phyloP scores from a whole-genome alignment of 2,797 vertebrate genomes.

The Coregonus ussuriensis region DNA sequence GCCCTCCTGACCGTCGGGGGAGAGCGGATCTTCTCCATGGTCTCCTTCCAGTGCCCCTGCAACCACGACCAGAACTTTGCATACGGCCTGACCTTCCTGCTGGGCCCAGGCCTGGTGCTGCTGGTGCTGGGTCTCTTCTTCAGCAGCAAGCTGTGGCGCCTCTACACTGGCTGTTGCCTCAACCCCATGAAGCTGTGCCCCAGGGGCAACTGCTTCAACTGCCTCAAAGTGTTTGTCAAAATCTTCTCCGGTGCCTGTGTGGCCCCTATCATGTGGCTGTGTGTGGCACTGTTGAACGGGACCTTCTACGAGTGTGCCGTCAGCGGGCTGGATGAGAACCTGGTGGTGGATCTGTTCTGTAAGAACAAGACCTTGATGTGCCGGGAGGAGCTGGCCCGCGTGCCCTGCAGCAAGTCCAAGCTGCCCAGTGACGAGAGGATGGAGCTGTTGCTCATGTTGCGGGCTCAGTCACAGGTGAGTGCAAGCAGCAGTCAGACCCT shows the following conservation, averaged over 20 bases:
- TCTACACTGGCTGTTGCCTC: slow-evolving; percentile 90
- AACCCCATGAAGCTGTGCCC: slow-evolving; percentile 85
- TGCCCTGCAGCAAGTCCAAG: slow-evolving; percentile 81
- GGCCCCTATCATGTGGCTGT: slow-evolving; percentile 91
- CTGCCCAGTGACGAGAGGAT: slow-evolving; percentile 72
- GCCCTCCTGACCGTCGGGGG: slow-evolving; percentile 88
- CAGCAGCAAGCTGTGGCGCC: slow-evolving; percentile 82
- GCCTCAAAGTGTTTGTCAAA: slow-evolving; percentile 69
- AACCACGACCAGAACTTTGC: slow-evolving; percentile 80
- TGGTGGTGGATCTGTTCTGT: slow-evolving; percentile 79
- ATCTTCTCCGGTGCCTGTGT: slow-evolving; percentile 81
- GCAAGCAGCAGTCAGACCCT: background rate
- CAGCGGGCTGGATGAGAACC: slow-evolving; percentile 80
- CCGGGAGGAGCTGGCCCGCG: slow-evolving; percentile 76
- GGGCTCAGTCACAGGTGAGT: slow-evolving; percentile 92
- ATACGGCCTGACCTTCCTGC: slow-evolving; percentile 86
- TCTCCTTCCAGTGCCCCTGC: slow-evolving; percentile 93
- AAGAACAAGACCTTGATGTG: slow-evolving; percentile 79
- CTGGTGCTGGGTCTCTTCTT: slow-evolving; percentile 84
- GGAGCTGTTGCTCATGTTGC: slow-evolving; percentile 84
- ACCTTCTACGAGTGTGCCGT: slow-evolving; percentile 92
- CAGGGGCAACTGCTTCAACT: slow-evolving; percentile 70
- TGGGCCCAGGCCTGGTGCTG: slow-evolving; percentile 86
- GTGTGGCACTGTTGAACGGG: slow-evolving; percentile 89
- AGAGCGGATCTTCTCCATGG: slow-evolving; percentile 86